Evolutionary conservation across 2,797 vertebrate species (phyloP).

Genomic region (Syngnathus rostellatus): DNA sequence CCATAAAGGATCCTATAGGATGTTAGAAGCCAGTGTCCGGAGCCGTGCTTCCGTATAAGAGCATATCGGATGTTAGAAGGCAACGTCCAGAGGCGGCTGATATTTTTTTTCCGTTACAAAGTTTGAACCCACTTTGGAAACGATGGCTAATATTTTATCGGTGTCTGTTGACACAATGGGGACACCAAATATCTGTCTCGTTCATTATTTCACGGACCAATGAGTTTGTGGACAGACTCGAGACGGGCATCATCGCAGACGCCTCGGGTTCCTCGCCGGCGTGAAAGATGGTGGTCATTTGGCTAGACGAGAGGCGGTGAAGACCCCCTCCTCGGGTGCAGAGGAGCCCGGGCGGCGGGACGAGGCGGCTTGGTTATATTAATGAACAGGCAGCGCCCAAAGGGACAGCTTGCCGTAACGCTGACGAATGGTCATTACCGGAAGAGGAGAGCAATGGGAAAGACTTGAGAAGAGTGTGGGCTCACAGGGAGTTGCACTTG

Average conservation of each 20-base stretch:
- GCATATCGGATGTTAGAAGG: no score
- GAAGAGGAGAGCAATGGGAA: constrained; percentile 47
- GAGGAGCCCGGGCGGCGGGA: constrained; percentile 39
- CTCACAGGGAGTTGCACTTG: constrained; percentile 40
- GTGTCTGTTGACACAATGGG: constrained; percentile 31
- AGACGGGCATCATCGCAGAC: constrained; percentile 50
- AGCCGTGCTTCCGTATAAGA: no score
- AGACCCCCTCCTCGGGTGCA: constrained; percentile 63
- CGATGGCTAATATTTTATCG: constrained; percentile 28
- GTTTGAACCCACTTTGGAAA: constrained; percentile 28
- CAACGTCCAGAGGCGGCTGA: no score
- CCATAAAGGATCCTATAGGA: no score
- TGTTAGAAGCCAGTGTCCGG: no score
- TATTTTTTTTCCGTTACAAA: background rate
- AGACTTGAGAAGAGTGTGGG: constrained; percentile 35
- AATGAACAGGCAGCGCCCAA: constrained; percentile 70
- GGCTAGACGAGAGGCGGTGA: constrained; percentile 61
- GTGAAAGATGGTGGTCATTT: constrained; percentile 77
- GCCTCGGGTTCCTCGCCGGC: constrained; percentile 51
- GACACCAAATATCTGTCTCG: constrained; percentile 19
- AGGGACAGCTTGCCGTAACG: constrained; percentile 74
- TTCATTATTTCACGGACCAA: constrained; percentile 54
- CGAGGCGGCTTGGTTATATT: constrained; percentile 61
- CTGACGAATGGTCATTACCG: constrained; percentile 79
- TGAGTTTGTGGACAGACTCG: constrained; percentile 57